Evolutionary conservation across 2,113 vertebrate genomes (phyloP).

Genomic region (Fukomys damarensis): DNA sequence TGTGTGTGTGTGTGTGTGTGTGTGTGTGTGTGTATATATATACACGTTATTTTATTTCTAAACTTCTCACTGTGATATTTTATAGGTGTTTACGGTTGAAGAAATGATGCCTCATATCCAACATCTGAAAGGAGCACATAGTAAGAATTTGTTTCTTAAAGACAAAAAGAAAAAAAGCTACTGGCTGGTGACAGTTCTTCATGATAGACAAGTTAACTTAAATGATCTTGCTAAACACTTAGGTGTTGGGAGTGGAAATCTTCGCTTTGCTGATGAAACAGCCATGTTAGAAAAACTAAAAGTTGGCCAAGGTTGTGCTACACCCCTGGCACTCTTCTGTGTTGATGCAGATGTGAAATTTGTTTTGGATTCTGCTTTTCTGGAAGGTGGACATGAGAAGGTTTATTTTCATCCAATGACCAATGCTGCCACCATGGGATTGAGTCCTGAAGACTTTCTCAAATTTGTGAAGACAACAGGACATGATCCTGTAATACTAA

Average conservation of each 20-base stretch:
- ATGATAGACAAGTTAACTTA: constrained; percentile 92
- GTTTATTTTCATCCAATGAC: constrained; percentile 97
- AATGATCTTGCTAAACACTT: constrained; percentile 95
- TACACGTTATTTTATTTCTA: background rate
- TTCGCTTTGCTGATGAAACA: constrained; percentile 93
- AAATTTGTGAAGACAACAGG: constrained; percentile 92
- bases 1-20: background rate
- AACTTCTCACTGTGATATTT: constrained; percentile 60
- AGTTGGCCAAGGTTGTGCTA: constrained; percentile 94
- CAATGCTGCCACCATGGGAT: constrained; percentile 93
- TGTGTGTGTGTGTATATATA: background rate
- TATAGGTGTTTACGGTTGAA: constrained; percentile 96
- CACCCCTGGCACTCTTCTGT: constrained; percentile 93
- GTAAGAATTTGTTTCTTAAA: constrained; percentile 96
- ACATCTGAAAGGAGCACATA: constrained; percentile 90
- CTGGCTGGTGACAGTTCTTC: constrained; percentile 92
- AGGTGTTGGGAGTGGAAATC: constrained; percentile 92
- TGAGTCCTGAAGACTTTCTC: constrained; percentile 91
- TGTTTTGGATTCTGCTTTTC: constrained; percentile 92
- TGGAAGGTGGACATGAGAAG: constrained; percentile 89
- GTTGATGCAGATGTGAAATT: constrained; percentile 89
- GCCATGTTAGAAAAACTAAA: constrained; percentile 93
- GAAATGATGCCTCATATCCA: constrained; percentile 97
- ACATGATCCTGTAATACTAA: constrained; percentile 89
- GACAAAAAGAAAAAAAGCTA: constrained; percentile 97